Percentiles rank a stretch among this genome's conserved stretches.
Conservation (phyloP, 2,888 invertebrate genomes). For the Eupithecia centaureata region DNA sequence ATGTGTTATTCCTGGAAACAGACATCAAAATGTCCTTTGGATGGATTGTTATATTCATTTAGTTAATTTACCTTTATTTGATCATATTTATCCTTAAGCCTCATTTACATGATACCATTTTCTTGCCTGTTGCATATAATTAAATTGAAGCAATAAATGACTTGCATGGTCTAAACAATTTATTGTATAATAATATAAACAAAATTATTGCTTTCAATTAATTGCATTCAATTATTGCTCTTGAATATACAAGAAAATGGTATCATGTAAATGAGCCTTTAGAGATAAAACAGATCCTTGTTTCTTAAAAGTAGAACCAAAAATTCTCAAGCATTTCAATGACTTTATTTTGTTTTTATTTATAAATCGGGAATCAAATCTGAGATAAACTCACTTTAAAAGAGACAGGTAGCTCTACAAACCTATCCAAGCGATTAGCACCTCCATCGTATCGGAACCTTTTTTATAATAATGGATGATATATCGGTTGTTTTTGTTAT, state of each 20-base stretch:
- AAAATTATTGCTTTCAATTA: too few relatives aligned
- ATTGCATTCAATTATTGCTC: too few relatives aligned
- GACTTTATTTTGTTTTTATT: not conserved
- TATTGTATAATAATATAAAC: too few relatives aligned
- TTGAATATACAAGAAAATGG: too few relatives aligned
- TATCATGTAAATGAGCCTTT: too few relatives aligned
- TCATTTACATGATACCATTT: too few relatives aligned
- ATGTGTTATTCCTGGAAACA: conserved; percentile 52
- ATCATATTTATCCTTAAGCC: not conserved
- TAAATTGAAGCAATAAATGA: too few relatives aligned
- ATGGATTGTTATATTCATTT: not conserved
- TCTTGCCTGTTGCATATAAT: too few relatives aligned
- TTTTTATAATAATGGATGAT: conserved; percentile 59
- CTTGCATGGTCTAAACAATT: too few relatives aligned
- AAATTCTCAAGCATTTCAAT: not conserved
- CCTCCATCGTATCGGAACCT: conserved; percentile 51
- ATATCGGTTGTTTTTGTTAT: conserved; percentile 55
- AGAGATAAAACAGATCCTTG: not conserved
- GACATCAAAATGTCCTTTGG: not conserved
- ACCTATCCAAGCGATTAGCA: conserved; percentile 67
- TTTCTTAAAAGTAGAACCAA: not conserved
- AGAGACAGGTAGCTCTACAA: conserved; percentile 68
- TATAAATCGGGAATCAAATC: conserved; percentile 1
- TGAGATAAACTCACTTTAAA: conserved; percentile 23
- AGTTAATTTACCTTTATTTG: not conserved